Conservation (phyloP, 2,113 vertebrate genomes). For the Pipa parva region DNA sequence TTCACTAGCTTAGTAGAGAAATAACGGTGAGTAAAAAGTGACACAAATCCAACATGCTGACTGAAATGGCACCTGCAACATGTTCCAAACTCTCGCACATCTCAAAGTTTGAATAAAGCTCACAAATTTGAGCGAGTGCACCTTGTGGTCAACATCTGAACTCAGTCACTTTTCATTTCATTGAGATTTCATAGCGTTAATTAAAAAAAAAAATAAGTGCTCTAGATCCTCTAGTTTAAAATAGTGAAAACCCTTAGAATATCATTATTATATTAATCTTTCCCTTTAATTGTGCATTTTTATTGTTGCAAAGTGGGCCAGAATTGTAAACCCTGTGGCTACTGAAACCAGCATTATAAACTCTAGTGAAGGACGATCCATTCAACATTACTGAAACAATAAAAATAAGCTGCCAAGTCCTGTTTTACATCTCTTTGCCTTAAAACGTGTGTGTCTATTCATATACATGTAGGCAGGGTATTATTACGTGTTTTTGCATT, state of each 20-base stretch:
- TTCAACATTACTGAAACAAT: constrained; percentile 4
- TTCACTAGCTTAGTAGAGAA: neutral
- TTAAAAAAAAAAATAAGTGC: no score
- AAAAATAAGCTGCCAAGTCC: neutral
- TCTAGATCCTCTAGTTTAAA: no score
- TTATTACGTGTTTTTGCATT: neutral
- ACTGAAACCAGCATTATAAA: constrained; percentile 4
- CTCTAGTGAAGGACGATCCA: constrained; percentile 18
- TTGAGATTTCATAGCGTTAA: no score
- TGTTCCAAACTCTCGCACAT: constrained; percentile 15
- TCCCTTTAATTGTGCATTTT: neutral
- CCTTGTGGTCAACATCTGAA: constrained; percentile 7
- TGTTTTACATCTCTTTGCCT: constrained; percentile 8
- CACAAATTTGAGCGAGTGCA: constrained; percentile 8
- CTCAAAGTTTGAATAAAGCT: neutral
- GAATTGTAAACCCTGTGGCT: constrained; percentile 7
- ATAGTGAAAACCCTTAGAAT: no score
- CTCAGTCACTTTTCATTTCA: constrained; percentile 12
- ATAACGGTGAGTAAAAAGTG: constrained; percentile 13
- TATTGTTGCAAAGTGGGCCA: neutral
- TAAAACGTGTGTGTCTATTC: neutral
- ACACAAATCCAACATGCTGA: constrained; percentile 15
- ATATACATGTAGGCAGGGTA: neutral
- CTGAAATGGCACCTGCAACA: constrained; percentile 13
- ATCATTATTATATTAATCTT: constrained; percentile 1